Conservation (phyloP, 2,797 vertebrate species). For the Ptychadena robeensis region DNA sequence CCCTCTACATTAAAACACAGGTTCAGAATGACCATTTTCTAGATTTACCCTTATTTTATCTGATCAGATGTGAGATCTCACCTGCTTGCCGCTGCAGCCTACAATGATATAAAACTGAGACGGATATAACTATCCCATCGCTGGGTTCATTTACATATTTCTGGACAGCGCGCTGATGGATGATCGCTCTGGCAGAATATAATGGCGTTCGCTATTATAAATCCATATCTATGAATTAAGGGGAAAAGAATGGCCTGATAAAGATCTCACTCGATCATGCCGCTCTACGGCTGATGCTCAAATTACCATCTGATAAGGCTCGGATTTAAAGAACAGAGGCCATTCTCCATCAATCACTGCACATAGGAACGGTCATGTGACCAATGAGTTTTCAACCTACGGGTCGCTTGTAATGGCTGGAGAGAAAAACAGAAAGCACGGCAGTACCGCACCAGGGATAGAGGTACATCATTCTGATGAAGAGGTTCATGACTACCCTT, state of each 20-base stretch:
- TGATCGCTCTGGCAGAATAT: background rate
- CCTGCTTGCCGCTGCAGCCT: background rate
- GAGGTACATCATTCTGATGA: no score
- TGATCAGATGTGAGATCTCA: background rate
- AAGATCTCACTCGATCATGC: background rate
- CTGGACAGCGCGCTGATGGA: background rate
- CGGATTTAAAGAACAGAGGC: background rate
- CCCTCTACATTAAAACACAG: no score
- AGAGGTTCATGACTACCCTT: no score
- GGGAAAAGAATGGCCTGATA: background rate
- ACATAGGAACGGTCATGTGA: background rate
- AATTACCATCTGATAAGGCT: background rate
- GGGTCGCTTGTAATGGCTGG: background rate
- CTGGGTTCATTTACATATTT: background rate
- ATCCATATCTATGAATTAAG: background rate
- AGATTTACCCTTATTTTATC: background rate
- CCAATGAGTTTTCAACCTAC: no score
- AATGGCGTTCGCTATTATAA: background rate
- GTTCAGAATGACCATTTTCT: no score
- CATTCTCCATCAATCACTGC: background rate
- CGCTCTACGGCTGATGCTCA: background rate
- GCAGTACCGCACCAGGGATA: background rate
- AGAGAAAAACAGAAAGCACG: background rate
- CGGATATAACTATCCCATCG: background rate
- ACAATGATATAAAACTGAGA: background rate